Percentiles rank a stretch among this genome's conserved stretches.
These are phyloP conservation scores for Sturnira hondurensis DNA, from an alignment of 2,113 vertebrate species.

Conservation along the genomic window DNA sequence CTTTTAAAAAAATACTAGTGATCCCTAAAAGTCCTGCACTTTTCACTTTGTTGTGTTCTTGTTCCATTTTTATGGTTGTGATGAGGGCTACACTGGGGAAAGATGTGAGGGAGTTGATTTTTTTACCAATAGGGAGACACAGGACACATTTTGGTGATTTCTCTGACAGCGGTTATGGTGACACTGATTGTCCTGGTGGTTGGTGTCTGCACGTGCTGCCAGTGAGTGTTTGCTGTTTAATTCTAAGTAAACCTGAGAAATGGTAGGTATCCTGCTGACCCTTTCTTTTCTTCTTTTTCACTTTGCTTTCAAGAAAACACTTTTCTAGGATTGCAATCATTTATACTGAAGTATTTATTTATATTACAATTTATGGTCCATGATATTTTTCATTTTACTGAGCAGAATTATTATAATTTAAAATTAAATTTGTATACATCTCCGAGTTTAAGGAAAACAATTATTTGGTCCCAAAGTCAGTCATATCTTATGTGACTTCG, in stretches of 20 bases:
- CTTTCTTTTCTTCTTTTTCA: neutral
- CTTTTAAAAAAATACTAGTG: neutral
- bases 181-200: slow-evolving; percentile 83
- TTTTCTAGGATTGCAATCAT: neutral
- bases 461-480: neutral
- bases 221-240: slow-evolving; percentile 72
- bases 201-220: slow-evolving; percentile 82
- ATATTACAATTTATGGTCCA: neutral
- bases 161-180: slow-evolving; percentile 80
- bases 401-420: neutral
- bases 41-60: neutral
- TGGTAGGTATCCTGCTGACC: neutral
- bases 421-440: neutral
- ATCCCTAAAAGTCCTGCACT: neutral
- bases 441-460: neutral
- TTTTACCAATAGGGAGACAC: slow-evolving; percentile 73
- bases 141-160: slow-evolving; percentile 82
- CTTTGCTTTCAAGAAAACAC: neutral
- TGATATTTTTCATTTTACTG: neutral
- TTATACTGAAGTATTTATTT: neutral
- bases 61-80: slow-evolving; percentile 80
- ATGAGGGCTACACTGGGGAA: slow-evolving; percentile 80
- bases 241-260: neutral
- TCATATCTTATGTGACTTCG: neutral
- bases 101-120: slow-evolving; percentile 87